Evolutionary conservation across 2,113 vertebrate species (phyloP), one percentile per base, ranked within the genome.

Genomic region (Acanthochromis polyacanthus): DNA sequence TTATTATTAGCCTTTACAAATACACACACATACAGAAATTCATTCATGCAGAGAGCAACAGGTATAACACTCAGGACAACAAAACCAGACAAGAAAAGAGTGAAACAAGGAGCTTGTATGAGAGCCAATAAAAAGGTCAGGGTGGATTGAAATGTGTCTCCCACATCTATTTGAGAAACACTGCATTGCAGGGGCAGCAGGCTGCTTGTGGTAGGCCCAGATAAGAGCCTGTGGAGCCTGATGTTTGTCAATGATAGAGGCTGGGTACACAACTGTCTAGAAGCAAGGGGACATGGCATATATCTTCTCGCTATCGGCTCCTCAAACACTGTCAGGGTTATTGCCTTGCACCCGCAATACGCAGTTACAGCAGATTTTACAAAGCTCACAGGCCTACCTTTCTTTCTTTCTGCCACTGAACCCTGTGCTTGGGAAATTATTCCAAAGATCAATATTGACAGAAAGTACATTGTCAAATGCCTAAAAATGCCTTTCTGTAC

Each of bases 171-270:
- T 82, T 64, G 52, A 73, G 83, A 92, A 93, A 92, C 77, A 62
- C 91, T 90, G 91, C 93, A 93, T 90, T 93, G 94, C 93, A 91
- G 90, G 80, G 87, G 88, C 71, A 89, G 87, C 76, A 83, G 82
- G 85, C 83, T 91, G 91, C 88, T 80, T 71, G 82, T 91, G 90
- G 85, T 72, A 71, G 77, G 81, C 64, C 78, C 66, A 80, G 92
- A 94, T 94, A 94, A 93, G 88, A 84, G 85, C 79, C 67, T 28
- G 78, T 66, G 64, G 57, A 79, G 77, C 55, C 80, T 61, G 80
- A 53, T 90, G 89, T 88, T 88, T 80, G 88, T 59, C 82, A 72
- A 66, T 73, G 92, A 95, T 90, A 92, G 77, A 81, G 81, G 67
- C 70, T 70, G 56, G 72, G 60, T 83, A 77, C 69, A 88, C 48